Evolutionary conservation across 2,113 vertebrate genomes (phyloP).

Genomic region (Strigops habroptila): DNA sequence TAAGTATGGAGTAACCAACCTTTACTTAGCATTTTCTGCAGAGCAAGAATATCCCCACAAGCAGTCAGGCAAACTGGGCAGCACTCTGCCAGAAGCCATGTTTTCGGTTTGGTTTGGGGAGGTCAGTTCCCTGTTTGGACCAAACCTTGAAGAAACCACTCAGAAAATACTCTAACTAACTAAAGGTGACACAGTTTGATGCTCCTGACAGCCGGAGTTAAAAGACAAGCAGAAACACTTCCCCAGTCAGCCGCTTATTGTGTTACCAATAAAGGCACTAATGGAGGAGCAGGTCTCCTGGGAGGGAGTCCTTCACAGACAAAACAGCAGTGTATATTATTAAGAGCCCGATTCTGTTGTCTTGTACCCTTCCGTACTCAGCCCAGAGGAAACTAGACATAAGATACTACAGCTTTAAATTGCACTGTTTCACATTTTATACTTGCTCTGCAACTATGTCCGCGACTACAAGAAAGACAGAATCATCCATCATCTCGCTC

Average conservation of each 20-base stretch:
- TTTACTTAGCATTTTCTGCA: neutral
- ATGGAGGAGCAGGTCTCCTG: neutral
- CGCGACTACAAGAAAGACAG: slow-evolving; percentile 10
- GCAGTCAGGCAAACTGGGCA: neutral
- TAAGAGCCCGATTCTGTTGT: neutral
- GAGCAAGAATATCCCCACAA: neutral
- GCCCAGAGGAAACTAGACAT: neutral
- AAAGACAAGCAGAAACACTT: neutral
- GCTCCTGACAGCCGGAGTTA: neutral
- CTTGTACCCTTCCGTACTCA: neutral
- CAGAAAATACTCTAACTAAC: neutral
- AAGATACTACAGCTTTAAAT: neutral
- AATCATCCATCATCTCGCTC: slow-evolving; percentile 34
- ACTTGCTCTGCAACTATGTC: neutral
- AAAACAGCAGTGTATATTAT: neutral
- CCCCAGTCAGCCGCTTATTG: neutral
- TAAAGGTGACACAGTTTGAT: neutral
- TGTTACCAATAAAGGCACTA: neutral
- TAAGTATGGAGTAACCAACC: neutral
- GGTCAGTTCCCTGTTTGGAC: neutral
- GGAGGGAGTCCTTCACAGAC: neutral
- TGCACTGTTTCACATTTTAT: neutral
- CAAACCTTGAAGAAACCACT: neutral
- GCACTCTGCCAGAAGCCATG: neutral
- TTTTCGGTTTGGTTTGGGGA: neutral